These are phyloP conservation scores for Euplagia quadripunctaria DNA, from an alignment of 2,888 invertebrate species.

Conservation along the genomic window DNA sequence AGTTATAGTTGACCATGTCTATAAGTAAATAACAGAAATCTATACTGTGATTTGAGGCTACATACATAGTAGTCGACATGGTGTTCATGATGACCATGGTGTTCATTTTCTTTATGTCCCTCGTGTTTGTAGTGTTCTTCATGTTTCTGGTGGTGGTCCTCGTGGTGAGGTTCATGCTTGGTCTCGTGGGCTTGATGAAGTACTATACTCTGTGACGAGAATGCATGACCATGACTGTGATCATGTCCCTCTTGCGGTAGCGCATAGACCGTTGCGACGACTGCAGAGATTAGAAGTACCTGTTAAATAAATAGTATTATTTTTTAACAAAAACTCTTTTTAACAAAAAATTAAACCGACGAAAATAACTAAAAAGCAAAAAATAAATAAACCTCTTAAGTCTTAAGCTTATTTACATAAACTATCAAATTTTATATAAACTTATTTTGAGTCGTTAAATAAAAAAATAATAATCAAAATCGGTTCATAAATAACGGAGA, in stretches of 20 bases:
- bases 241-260: slow-evolving; percentile 40
- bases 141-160: slow-evolving; percentile 14
- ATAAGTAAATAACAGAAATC: too few relatives aligned
- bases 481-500: too few relatives aligned
- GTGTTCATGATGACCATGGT: slow-evolving; percentile 31
- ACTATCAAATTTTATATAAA: too few relatives aligned
- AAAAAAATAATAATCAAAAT: too few relatives aligned
- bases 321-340: too few relatives aligned
- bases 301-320: slow-evolving; percentile 7
- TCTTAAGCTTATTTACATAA: too few relatives aligned
- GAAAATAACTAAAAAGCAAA: too few relatives aligned
- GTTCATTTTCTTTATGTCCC: slow-evolving; percentile 9
- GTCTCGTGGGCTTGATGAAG: slow-evolving; percentile 55
- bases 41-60: background rate
- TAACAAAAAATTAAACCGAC: too few relatives aligned
- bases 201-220: slow-evolving; percentile 64
- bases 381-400: too few relatives aligned
- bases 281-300: slow-evolving; percentile 27
- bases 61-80: slow-evolving; percentile 56
- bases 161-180: slow-evolving; percentile 22
- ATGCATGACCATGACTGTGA: slow-evolving; percentile 53
- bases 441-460: too few relatives aligned
- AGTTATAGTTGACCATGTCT: too few relatives aligned
- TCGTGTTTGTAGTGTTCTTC: slow-evolving; percentile 26
- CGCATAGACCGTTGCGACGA: slow-evolving; percentile 33